These are phyloP conservation scores for Bellardia bayeri DNA, from an alignment of 2,888 invertebrate species.

Conservation along the genomic window DNA sequence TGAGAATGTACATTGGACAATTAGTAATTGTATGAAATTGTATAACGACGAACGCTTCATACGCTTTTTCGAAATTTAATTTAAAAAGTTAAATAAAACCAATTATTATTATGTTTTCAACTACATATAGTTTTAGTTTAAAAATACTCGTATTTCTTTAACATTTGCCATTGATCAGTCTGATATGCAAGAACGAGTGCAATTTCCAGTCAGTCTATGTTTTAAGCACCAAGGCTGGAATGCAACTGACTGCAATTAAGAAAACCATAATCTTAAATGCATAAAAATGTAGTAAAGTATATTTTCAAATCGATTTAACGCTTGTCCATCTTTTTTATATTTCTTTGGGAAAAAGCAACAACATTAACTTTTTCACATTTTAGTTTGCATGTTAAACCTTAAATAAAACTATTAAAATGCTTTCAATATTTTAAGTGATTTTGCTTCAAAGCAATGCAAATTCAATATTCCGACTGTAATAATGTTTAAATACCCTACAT, in stretches of 20 bases:
- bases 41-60: no score
- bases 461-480: background rate
- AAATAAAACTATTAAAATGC: background rate
- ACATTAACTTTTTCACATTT: background rate
- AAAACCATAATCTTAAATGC: constrained; percentile 71
- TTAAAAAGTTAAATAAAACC: background rate
- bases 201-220: background rate
- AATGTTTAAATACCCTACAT: constrained; percentile 16
- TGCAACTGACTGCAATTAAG: constrained; percentile 55
- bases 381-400: constrained; percentile 26
- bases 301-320: constrained; percentile 81
- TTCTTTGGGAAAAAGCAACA: background rate
- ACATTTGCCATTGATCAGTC: background rate
- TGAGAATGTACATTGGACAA: no score
- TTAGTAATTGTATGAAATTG: no score
- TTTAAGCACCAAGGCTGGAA: constrained; percentile 26
- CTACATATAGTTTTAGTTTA: constrained; percentile 62
- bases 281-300: constrained; percentile 74
- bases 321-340: constrained; percentile 78
- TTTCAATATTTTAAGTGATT: background rate
- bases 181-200: background rate
- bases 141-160: constrained; percentile 7
- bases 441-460: background rate
- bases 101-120: constrained; percentile 53
- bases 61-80: no score